Base-by-base conservation (phyloP, 2,888 invertebrate species). In the Geotrupes spiniger region DNA sequence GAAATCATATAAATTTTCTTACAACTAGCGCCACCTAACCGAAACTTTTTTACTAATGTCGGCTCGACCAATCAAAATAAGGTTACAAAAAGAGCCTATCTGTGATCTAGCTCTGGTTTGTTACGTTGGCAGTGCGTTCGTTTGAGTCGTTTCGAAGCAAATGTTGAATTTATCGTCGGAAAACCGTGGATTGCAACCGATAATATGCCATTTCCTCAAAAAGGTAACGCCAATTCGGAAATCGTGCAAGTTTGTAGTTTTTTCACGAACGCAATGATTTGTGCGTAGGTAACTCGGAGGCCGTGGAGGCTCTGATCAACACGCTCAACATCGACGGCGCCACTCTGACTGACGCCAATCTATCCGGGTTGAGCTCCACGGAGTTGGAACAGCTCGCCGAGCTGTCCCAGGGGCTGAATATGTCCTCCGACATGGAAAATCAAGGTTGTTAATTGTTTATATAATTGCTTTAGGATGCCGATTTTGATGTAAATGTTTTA, bases 311-410 rank as follows among this genome's bases (percentile, higher is more conserved):
- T 33, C 52, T 68, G 39, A 65, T 65, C 17, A 64, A 63, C 44
- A 63, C 61, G 29, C 54, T 67, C 42, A 60, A 56, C 29, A 64
- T 65, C 17, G 69, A 66, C 43, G 65, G 58, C 41, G 48, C 60
- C n/a, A n/a, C n/a, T n/a, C n/a, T n/a, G n/a, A n/a, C n/a, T n/a
- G n/a, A n/a, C n/a, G n/a, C n/a, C 26, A 64, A 62, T 50, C 49
- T 69, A 36, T 55, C 65, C 2, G 54, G 58, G 25, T 59, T 69
- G 42, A 62, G 59, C 40, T 57, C 61, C 11, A 61, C 56, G 26
- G 70, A 70, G 53, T 58, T 68, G 17, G 66, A 69, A 47, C 65
- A 66, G 43, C 60, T 71, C 28, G 66, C 64, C 11, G 66, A 71
- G 48, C 56, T 70, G 29, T 68, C 71, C 2, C 63, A 69, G 12